Conservation (phyloP, 2,113 vertebrate species). For the Eulacestoma nigropectus region DNA sequence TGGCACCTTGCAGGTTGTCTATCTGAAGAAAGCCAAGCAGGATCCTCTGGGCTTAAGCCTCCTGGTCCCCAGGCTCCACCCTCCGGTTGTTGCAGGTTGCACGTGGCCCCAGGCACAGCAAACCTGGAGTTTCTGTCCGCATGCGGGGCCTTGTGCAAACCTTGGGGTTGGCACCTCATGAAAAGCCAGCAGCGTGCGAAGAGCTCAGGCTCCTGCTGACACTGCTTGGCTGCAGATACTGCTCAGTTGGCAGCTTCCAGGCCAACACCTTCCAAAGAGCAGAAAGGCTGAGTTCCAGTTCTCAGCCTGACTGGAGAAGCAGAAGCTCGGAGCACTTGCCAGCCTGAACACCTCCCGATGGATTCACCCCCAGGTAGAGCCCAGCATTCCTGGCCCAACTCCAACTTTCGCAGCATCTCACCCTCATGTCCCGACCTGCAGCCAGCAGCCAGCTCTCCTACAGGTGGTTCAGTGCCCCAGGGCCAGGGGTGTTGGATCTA, state of each 20-base stretch:
- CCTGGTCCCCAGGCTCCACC: not conserved
- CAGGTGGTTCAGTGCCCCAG: not conserved
- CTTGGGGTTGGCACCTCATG: not conserved
- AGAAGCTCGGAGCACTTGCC: not conserved
- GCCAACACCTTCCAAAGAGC: not conserved
- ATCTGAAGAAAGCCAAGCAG: not conserved
- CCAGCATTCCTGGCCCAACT: not conserved
- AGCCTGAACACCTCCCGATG: rapidly evolving
- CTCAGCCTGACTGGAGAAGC: not conserved
- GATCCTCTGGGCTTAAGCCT: not conserved
- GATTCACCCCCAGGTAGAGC: not conserved
- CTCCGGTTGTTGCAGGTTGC: not conserved
- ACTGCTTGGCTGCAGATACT: not conserved
- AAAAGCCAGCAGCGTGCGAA: rapidly evolving
- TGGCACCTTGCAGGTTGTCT: rapidly evolving
- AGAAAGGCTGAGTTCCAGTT: not conserved
- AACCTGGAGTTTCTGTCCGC: not conserved
- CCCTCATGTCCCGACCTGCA: rapidly evolving
- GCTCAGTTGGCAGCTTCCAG: not conserved
- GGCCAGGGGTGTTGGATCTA: not conserved
- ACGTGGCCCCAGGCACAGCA: rapidly evolving
- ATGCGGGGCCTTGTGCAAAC: rapidly evolving
- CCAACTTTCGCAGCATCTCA: not conserved
- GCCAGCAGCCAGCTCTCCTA: not conserved
- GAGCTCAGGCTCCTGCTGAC: not conserved